Percentiles rank a stretch among this genome's conserved stretches.
These are phyloP conservation scores for Neolamprologus sp. DNA, from an alignment of 2,113 vertebrate species.

Conservation along the genomic window DNA sequence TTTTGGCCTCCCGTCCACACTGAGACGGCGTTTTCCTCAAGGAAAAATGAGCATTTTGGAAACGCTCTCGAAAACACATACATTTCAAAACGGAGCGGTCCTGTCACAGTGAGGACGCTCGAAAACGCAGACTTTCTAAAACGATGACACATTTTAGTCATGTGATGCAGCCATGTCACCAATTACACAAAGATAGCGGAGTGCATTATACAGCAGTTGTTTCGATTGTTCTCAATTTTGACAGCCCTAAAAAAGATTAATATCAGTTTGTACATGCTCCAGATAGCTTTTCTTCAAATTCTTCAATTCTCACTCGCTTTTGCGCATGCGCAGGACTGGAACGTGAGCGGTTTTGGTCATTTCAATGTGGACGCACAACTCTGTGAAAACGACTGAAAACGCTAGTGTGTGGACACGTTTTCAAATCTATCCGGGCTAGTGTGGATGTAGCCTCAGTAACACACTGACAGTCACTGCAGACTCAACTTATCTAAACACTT, in stretches of 20 bases:
- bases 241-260: neutral
- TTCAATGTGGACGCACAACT: neutral
- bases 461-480: neutral
- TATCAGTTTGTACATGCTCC: neutral
- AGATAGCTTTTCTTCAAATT: neutral
- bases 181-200: accelerated
- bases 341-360: neutral
- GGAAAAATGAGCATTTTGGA: neutral
- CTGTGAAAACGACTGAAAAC: neutral
- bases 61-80: neutral
- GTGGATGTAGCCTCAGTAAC: neutral
- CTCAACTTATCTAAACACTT: neutral
- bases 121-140: neutral
- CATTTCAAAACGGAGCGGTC: neutral
- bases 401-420: neutral
- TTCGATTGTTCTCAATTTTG: neutral
- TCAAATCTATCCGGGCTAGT: neutral
- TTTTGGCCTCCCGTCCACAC: neutral
- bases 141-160: neutral
- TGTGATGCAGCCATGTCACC: neutral
- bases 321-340: accelerated
- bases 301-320: neutral
- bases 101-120: neutral
- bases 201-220: neutral
- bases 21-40: neutral